Conservation (phyloP, 1,140 invertebrate genomes). For the Drosophila sp. region DNA sequence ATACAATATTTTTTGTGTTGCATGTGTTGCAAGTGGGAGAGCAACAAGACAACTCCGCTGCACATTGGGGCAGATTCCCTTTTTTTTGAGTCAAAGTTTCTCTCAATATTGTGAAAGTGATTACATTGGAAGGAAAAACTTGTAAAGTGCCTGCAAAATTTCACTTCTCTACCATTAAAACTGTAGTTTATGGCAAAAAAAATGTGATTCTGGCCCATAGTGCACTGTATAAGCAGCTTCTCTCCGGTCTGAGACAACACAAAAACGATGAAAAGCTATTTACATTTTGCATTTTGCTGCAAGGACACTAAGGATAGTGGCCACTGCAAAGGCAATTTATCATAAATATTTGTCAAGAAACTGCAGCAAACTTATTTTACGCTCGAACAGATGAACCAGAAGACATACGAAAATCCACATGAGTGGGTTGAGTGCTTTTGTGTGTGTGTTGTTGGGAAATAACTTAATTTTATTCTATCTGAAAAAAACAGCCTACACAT, state of each 20-base stretch:
- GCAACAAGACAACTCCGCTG: conserved; percentile 26
- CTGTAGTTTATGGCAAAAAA: no score
- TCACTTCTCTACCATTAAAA: no score
- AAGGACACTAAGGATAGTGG: conserved; percentile 38
- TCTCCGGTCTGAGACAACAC: background rate
- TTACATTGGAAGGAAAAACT: no score
- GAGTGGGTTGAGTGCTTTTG: background rate
- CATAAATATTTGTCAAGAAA: conserved; percentile 80
- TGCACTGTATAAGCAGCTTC: conserved; percentile 10
- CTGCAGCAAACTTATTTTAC: conserved; percentile 76
- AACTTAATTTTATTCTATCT: conserved; percentile 72
- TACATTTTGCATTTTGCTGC: conserved; percentile 69
- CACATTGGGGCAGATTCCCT: conserved; percentile 6
- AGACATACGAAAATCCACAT: conserved; percentile 4
- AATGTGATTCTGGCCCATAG: no score
- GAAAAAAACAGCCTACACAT: conserved; percentile 46
- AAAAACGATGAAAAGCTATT: conserved; percentile 69
- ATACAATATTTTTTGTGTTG: conserved; percentile 50
- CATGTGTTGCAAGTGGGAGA: conserved; percentile 2
- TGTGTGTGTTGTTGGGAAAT: conserved; percentile 15
- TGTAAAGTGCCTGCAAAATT: no score
- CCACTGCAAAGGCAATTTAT: conserved; percentile 78
- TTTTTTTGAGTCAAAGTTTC: background rate
- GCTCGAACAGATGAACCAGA: conserved; percentile 48
- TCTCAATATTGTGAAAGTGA: no score